A percentile compares a stretch with the other conserved stretches of the same genome.
Evolutionary conservation across 2,113 vertebrate species (phyloP).

Genomic region (Ramphastos sulfuratus): DNA sequence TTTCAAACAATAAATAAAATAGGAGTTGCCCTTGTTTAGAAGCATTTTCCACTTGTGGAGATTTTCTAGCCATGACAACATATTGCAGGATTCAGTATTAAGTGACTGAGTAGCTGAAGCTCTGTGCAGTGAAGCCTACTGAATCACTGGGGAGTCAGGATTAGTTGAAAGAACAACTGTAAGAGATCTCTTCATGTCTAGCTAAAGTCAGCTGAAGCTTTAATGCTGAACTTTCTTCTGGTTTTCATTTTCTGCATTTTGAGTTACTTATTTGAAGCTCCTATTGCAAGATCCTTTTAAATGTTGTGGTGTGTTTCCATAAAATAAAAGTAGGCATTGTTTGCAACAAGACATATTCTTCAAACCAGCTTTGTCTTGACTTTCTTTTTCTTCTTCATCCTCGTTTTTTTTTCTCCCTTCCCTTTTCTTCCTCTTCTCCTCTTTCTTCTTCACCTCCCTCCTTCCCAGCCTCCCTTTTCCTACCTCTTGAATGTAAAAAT

Average conservation of each 20-base stretch:
- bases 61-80: slow-evolving; percentile 63
- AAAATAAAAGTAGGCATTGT: slow-evolving; percentile 4
- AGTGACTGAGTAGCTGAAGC: slow-evolving; percentile 32
- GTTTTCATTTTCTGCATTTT: slow-evolving; percentile 56
- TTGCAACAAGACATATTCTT: not conserved
- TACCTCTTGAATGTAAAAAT: not conserved
- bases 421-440: rapidly evolving
- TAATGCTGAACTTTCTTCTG: slow-evolving; percentile 43
- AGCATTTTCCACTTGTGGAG: slow-evolving; percentile 39
- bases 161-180: slow-evolving; percentile 47
- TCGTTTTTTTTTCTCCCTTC: not conserved
- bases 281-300: not conserved
- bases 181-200: slow-evolving; percentile 30
- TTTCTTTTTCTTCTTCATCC: not conserved
- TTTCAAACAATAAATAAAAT: slow-evolving; percentile 62
- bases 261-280: slow-evolving; percentile 1
- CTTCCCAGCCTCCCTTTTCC: not conserved
- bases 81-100: slow-evolving; percentile 35
- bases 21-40: slow-evolving; percentile 63
- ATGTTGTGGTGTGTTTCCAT: not conserved
- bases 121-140: not conserved
- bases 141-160: slow-evolving; percentile 36
- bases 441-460: rapidly evolving
- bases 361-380: not conserved
- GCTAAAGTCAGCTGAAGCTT: slow-evolving; percentile 9